Conservation (phyloP, 2,888 invertebrate genomes). For the Carabus problematicus region DNA sequence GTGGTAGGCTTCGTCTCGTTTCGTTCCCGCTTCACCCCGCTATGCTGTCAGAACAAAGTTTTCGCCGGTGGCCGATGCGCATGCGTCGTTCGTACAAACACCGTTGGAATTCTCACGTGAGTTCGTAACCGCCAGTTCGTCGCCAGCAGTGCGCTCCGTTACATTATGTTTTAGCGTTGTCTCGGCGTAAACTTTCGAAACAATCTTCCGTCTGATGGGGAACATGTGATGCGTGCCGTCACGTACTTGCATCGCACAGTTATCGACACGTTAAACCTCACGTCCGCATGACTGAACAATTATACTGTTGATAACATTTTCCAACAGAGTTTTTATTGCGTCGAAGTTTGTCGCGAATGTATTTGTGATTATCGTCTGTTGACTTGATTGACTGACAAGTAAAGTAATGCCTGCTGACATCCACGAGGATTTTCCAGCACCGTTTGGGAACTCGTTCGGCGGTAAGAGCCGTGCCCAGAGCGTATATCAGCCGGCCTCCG, state of each 20-base stretch:
- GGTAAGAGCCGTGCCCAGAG: constrained; percentile 52
- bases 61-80: constrained; percentile 20
- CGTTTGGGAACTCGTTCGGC: constrained; percentile 56
- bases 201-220: too few relatives aligned
- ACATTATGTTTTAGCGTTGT: too few relatives aligned
- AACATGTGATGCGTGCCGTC: too few relatives aligned
- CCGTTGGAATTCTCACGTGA: constrained; percentile 47
- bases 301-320: too few relatives aligned
- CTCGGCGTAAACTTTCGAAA: constrained; percentile 7
- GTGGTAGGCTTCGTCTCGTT: too few relatives aligned
- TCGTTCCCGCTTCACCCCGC: background rate
- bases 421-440: constrained; percentile 55
- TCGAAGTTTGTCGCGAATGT: background rate
- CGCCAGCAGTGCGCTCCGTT: constrained; percentile 22
- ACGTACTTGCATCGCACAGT: too few relatives aligned
- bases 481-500: constrained; percentile 58
- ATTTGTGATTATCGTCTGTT: background rate
- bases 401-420: constrained; percentile 54
- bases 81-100: constrained; percentile 32
- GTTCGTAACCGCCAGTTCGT: constrained; percentile 48
- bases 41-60: constrained; percentile 1
- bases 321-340: too few relatives aligned
- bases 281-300: too few relatives aligned
- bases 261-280: too few relatives aligned
- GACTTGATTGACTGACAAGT: constrained; percentile 50